These are phyloP conservation scores for Samia ricini DNA, from an alignment of 1,140 invertebrate species.

Conservation along the genomic window DNA sequence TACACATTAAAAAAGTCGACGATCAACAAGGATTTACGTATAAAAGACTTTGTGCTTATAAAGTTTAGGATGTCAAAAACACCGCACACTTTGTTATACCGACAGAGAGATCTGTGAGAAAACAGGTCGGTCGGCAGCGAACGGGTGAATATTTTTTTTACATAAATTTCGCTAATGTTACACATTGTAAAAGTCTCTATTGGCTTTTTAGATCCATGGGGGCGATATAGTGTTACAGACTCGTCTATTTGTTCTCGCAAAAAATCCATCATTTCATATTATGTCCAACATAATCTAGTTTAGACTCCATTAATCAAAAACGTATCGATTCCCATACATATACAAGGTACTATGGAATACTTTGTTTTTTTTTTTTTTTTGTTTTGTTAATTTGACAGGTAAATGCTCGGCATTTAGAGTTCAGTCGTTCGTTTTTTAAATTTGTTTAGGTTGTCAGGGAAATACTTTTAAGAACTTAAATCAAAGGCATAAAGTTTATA, in stretches of 20 bases:
- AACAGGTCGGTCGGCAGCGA: slow-evolving; percentile 54
- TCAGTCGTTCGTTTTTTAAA: slow-evolving; percentile 42
- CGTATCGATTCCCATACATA: slow-evolving; percentile 66
- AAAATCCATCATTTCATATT: slow-evolving; percentile 45
- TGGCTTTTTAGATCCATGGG: slow-evolving; percentile 39
- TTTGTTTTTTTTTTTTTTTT: slow-evolving; percentile 66
- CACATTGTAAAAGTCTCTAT: slow-evolving; percentile 30
- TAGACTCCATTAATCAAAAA: slow-evolving; percentile 67
- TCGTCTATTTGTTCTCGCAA: slow-evolving; percentile 32
- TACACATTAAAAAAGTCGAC: not conserved
- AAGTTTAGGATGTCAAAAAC: slow-evolving; percentile 55
- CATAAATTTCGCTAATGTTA: slow-evolving; percentile 41
- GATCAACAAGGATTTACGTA: slow-evolving; percentile 18
- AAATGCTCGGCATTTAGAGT: slow-evolving; percentile 73
- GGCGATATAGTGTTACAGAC: slow-evolving; percentile 49
- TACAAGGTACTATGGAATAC: slow-evolving; percentile 60
- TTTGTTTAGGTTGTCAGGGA: slow-evolving; percentile 26
- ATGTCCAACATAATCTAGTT: slow-evolving; percentile 58
- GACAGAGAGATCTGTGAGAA: slow-evolving; percentile 43
- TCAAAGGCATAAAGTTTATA: slow-evolving; percentile 22
- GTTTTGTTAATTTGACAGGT: slow-evolving; percentile 74
- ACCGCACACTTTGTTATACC: slow-evolving; percentile 29
- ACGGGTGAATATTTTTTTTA: slow-evolving; percentile 38
- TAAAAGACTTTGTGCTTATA: slow-evolving; percentile 37
- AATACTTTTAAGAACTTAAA: slow-evolving; percentile 15